These are phyloP conservation scores for Chymomyza fuscimana DNA, from an alignment of 2,888 invertebrate genomes.

Conservation along the genomic window DNA sequence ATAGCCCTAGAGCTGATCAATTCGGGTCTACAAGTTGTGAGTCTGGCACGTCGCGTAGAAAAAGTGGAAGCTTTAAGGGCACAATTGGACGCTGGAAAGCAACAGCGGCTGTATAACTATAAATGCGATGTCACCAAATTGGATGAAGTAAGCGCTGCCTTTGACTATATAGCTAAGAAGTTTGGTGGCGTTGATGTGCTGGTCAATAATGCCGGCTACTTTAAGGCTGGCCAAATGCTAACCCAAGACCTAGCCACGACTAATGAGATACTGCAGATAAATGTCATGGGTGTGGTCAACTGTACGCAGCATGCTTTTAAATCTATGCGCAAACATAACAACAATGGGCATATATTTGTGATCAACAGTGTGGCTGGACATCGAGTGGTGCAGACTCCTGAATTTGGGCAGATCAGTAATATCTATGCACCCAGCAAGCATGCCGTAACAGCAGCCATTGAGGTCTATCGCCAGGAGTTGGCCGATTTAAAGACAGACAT, in stretches of 20 bases:
- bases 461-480: conserved; percentile 76
- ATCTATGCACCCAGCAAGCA: conserved; percentile 76
- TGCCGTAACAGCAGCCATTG: conserved; percentile 76
- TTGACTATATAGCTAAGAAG: conserved; percentile 80
- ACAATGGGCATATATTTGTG: conserved; percentile 70
- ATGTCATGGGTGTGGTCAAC: conserved; percentile 80
- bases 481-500: conserved; percentile 69
- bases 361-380: conserved; percentile 75
- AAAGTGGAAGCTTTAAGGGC: conserved; percentile 61
- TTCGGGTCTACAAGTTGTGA: conserved; percentile 82
- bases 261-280: conserved; percentile 79
- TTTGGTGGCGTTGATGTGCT: conserved; percentile 82
- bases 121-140: conserved; percentile 81
- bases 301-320: conserved; percentile 81
- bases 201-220: conserved; percentile 83
- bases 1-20: conserved; percentile 79
- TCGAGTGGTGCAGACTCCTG: conserved; percentile 67
- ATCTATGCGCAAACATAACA: conserved; percentile 80
- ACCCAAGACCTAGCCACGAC: conserved; percentile 69
- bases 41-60: conserved; percentile 79
- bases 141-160: conserved; percentile 81
- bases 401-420: conserved; percentile 64
- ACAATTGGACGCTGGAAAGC: conserved; percentile 57
- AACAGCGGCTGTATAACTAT: conserved; percentile 57
- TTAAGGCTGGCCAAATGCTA: conserved; percentile 68